Conservation (phyloP, 2,888 invertebrate genomes). For the Aromia moschata region DNA sequence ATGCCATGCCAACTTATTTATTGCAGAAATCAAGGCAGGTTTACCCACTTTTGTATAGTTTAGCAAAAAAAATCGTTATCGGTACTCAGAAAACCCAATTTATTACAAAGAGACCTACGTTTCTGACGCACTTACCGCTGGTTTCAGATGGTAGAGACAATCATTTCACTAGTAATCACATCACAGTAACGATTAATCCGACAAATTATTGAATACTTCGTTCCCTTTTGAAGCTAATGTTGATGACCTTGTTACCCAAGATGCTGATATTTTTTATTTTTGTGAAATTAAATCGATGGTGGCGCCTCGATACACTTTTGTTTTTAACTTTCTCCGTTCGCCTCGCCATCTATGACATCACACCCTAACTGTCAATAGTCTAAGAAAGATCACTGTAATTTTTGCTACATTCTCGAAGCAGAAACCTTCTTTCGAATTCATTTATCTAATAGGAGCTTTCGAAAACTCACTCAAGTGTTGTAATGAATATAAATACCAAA, state of each 20-base stretch:
- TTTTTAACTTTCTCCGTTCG: conserved; percentile 3
- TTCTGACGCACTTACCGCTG: conserved; percentile 37
- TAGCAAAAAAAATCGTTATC: conserved; percentile 50
- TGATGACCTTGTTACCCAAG: conserved; percentile 63
- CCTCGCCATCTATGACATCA: conserved; percentile 4
- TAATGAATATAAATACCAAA: too few relatives aligned
- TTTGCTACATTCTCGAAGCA: not conserved
- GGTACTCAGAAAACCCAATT: conserved; percentile 37
- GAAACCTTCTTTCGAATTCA: not conserved
- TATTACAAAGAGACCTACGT: conserved; percentile 38
- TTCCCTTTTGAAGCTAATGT: conserved; percentile 53
- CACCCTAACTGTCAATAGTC: not conserved
- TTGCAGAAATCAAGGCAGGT: conserved; percentile 18
- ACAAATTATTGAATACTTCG: conserved; percentile 44
- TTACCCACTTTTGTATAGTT: conserved; percentile 28
- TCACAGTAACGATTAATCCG: conserved; percentile 43
- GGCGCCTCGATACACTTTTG: conserved; percentile 37
- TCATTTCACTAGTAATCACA: conserved; percentile 44
- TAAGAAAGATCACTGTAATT: not conserved
- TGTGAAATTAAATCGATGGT: conserved; percentile 44
- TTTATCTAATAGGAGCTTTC: too few relatives aligned
- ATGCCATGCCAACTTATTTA: conserved; percentile 12
- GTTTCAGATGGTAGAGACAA: conserved; percentile 27
- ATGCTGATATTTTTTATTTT: conserved; percentile 59
- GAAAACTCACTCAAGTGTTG: too few relatives aligned